Evolutionary conservation across 2,888 invertebrate genomes (phyloP).

Genomic region (Orthonevra nobilis): DNA sequence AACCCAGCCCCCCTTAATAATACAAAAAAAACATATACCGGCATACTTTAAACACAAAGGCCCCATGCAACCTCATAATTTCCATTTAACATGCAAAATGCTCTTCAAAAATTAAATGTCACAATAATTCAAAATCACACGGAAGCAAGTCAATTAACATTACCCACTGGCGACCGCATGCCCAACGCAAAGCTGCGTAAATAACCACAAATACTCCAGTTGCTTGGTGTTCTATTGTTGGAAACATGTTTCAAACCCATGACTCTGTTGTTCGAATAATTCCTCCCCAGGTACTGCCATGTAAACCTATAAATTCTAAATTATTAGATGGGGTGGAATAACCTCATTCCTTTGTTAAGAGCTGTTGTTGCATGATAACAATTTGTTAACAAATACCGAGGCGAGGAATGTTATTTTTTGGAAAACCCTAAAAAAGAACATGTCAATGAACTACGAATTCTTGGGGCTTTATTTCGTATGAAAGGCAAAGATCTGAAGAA

Average conservation of each 20-base stretch:
- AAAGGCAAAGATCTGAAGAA: not conserved
- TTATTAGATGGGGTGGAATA: slow-evolving; percentile 27
- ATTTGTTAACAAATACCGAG: slow-evolving; percentile 26
- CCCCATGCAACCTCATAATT: too few relatives aligned
- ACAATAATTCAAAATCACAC: slow-evolving; percentile 54
- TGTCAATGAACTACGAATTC: too few relatives aligned
- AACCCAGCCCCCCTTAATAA: too few relatives aligned
- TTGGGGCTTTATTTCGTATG: too few relatives aligned
- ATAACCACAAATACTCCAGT: not conserved
- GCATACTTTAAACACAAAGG: too few relatives aligned
- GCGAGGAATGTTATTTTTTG: not conserved
- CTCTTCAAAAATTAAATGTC: slow-evolving; percentile 29
- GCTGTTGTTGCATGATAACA: slow-evolving; percentile 22
- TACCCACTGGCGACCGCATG: not conserved
- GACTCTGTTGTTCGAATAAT: slow-evolving; percentile 33
- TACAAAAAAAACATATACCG: too few relatives aligned
- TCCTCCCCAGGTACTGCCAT: slow-evolving; percentile 35
- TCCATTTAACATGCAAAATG: slow-evolving; percentile 33
- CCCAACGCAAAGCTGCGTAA: not conserved
- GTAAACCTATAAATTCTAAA: slow-evolving; percentile 57
- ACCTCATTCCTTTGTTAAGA: slow-evolving; percentile 27
- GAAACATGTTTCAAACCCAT: slow-evolving; percentile 28
- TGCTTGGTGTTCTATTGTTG: not conserved
- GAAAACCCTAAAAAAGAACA: not conserved
- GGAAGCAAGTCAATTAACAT: slow-evolving; percentile 58